These are phyloP conservation scores for Fragariocoptes setiger DNA, from an alignment of 1,140 invertebrate genomes.

Conservation along the genomic window DNA sequence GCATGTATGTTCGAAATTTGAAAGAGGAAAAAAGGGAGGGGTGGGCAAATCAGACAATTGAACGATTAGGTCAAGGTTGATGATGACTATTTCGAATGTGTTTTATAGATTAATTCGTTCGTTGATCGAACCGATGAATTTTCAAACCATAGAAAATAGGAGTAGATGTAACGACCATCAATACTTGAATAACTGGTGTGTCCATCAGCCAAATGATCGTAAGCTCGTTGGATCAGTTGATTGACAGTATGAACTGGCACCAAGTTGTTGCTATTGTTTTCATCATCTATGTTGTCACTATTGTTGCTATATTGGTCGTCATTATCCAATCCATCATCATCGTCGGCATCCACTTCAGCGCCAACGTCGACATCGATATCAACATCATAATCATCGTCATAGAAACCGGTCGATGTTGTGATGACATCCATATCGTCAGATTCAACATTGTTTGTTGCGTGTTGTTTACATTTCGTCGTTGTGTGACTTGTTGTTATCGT, in stretches of 20 bases:
- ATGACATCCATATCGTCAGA: not conserved
- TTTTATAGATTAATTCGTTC: no score
- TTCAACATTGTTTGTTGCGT: not conserved
- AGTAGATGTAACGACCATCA: not conserved
- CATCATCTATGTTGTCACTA: not conserved
- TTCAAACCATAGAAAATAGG: not conserved
- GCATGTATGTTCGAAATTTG: no score
- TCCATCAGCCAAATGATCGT: no score
- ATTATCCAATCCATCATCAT: not conserved
- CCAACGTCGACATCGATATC: not conserved
- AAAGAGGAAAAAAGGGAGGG: no score
- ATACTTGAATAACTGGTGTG: no score
- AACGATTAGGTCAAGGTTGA: not conserved
- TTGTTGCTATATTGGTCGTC: not conserved
- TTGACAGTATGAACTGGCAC: not conserved
- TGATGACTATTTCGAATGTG: not conserved
- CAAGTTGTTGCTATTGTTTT: not conserved
- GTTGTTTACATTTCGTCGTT: not conserved
- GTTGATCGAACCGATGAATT: not conserved
- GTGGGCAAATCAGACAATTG: not conserved
- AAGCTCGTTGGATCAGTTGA: no score
- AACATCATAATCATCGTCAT: not conserved
- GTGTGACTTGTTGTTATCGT: not conserved
- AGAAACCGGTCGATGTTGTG: not conserved
- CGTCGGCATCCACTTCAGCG: not conserved